These are phyloP conservation scores for Lepisosteus osseus DNA, from an alignment of 2,113 vertebrate genomes.

Conservation along the genomic window DNA sequence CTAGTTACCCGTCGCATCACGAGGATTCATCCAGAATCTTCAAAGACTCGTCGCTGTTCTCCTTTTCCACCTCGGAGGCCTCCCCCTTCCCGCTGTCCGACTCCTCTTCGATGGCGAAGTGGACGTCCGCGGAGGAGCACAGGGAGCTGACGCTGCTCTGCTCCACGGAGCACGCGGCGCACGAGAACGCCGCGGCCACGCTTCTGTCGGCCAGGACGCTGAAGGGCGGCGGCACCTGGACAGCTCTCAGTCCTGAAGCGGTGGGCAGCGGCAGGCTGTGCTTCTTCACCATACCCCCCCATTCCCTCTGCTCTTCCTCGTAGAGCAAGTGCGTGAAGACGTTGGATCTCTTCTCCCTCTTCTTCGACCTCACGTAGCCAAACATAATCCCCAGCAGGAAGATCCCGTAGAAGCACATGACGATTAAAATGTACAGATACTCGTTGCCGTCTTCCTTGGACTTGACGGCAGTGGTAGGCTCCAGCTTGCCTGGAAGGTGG, in stretches of 20 bases:
- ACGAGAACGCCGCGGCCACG: conserved; percentile 75
- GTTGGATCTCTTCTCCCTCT: conserved; percentile 78
- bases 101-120: conserved; percentile 85
- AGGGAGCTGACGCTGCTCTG: conserved; percentile 88
- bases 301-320: conserved; percentile 83
- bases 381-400: conserved; percentile 89
- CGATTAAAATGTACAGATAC: conserved; percentile 84
- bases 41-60: conserved; percentile 68
- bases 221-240: conserved; percentile 65
- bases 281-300: conserved; percentile 79
- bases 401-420: conserved; percentile 91
- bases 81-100: conserved; percentile 70
- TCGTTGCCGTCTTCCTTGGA: conserved; percentile 62
- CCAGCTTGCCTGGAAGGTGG: conserved; percentile 27
- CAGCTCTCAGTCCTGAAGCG: conserved; percentile 52
- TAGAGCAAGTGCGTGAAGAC: conserved; percentile 79
- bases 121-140: conserved; percentile 82
- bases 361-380: conserved; percentile 88
- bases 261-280: conserved; percentile 53
- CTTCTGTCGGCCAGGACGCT: conserved; percentile 68
- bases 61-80: conserved; percentile 47
- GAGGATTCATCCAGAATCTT: conserved; percentile 55
- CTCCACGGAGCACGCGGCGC: conserved; percentile 80
- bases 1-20: conserved; percentile 49
- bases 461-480: conserved; percentile 22